Conservation (phyloP, 2,888 invertebrate genomes). For the Drosophila glabriapex region DNA sequence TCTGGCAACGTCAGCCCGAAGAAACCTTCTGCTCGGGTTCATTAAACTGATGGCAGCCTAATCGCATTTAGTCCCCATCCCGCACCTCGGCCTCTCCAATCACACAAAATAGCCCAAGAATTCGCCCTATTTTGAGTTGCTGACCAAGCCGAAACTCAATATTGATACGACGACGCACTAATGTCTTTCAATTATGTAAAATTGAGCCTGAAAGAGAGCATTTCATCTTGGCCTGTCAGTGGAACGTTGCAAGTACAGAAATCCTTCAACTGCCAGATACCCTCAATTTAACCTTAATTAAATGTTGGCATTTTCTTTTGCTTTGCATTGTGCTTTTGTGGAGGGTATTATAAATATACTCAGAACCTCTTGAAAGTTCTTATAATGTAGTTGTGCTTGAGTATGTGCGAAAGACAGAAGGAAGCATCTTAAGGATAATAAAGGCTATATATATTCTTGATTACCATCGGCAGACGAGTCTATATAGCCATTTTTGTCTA, state of each 20-base stretch:
- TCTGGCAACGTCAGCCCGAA: conserved; percentile 31
- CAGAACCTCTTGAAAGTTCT: not conserved
- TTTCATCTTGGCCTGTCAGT: conserved; percentile 17
- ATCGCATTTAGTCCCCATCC: conserved; percentile 39
- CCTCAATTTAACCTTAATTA: not conserved
- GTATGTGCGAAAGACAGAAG: not conserved
- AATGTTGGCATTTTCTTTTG: not conserved
- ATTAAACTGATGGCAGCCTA: conserved; percentile 64
- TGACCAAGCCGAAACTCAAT: conserved; percentile 55
- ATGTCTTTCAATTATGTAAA: conserved; percentile 62
- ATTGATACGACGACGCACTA: conserved; percentile 53
- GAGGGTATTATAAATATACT: not conserved
- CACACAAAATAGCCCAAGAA: conserved; percentile 4
- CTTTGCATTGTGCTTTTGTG: not conserved
- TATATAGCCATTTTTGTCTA: not conserved
- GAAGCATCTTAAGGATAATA: not conserved
- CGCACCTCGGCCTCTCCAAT: no score
- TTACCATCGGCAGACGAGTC: not conserved
- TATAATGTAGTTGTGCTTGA: not conserved
- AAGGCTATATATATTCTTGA: not conserved
- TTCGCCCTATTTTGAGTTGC: conserved; percentile 23
- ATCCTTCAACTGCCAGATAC: not conserved
- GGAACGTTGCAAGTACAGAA: no score
- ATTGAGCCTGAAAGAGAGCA: conserved; percentile 29
- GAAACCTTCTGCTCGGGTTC: conserved; percentile 63